Percentiles rank a stretch among this genome's conserved stretches.
Conservation (phyloP, 2,113 vertebrate species). For the Ameiurus melas region DNA sequence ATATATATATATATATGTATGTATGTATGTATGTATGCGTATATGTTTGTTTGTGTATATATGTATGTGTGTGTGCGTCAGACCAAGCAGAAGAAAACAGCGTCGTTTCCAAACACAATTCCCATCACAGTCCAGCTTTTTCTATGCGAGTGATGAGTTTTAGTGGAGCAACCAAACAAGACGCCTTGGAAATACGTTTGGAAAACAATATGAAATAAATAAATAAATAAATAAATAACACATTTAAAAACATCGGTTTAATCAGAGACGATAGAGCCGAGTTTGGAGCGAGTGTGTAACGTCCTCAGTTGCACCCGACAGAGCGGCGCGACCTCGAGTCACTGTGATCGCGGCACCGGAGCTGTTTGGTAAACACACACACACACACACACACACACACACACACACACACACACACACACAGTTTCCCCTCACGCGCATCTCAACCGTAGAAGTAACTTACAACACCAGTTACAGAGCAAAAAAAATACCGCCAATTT, state of each 20-base stretch:
- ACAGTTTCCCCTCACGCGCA: constrained; percentile 11
- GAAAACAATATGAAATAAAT: too few species aligned
- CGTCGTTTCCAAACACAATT: neutral
- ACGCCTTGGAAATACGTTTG: neutral
- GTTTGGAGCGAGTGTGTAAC: neutral
- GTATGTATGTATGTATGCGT: neutral
- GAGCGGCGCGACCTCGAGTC: constrained; percentile 19
- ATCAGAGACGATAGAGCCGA: neutral
- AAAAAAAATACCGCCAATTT: constrained; percentile 31
- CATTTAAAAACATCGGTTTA: neutral
- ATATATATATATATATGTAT: too few species aligned
- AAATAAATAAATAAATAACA: neutral
- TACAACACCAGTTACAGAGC: constrained; percentile 30
- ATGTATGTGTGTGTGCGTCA: neutral
- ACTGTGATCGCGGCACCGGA: neutral
- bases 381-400: constrained; percentile 27
- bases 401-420: constrained; percentile 34
- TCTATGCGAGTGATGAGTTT: neutral
- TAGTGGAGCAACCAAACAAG: neutral
- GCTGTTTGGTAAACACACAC: constrained; percentile 56
- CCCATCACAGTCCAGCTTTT: neutral
- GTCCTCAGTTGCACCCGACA: constrained; percentile 62
- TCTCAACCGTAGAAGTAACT: neutral
- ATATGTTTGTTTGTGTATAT: neutral
- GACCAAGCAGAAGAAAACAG: neutral